Conservation (phyloP, 1,140 invertebrate species). For the Heliothis subflexa region DNA sequence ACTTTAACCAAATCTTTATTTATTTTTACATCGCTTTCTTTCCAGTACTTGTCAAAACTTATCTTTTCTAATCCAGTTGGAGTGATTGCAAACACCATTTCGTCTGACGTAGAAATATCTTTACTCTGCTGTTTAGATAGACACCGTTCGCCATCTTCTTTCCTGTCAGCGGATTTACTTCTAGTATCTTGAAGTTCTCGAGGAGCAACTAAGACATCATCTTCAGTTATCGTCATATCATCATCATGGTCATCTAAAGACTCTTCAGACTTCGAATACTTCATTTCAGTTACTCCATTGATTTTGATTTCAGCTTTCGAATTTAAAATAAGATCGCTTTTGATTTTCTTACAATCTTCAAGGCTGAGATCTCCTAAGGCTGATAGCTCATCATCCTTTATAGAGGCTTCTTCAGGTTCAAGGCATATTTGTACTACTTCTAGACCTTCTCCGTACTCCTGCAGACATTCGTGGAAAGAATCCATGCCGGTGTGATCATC, state of each 20-base stretch:
- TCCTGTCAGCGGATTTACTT: constrained; percentile 74
- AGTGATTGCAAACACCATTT: constrained; percentile 86
- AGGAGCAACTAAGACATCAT: constrained; percentile 73
- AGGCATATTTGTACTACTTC: constrained; percentile 87
- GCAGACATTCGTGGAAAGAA: constrained; percentile 88
- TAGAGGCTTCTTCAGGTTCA: constrained; percentile 84
- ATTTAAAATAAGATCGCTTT: constrained; percentile 54
- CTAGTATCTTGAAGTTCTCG: constrained; percentile 74
- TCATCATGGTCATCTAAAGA: constrained; percentile 82
- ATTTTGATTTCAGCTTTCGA: constrained; percentile 66
- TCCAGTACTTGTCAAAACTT: constrained; percentile 85
- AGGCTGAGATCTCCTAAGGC: constrained; percentile 81
- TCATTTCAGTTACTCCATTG: constrained; percentile 69
- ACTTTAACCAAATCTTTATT: constrained; percentile 67
- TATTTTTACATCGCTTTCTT: constrained; percentile 63
- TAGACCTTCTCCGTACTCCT: constrained; percentile 88
- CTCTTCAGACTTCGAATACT: constrained; percentile 80
- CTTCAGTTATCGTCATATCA: constrained; percentile 85
- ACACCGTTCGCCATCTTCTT: constrained; percentile 66
- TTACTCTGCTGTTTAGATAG: constrained; percentile 82
- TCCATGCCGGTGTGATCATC: constrained; percentile 88
- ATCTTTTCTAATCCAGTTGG: constrained; percentile 84
- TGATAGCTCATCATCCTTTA: constrained; percentile 84
- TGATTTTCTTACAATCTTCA: constrained; percentile 74
- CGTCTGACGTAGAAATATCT: constrained; percentile 85